A percentile compares a stretch with the other conserved stretches of the same genome.
Evolutionary conservation across 2,797 vertebrate genomes (phyloP).

Genomic region (Crocidura indochinensis): DNA sequence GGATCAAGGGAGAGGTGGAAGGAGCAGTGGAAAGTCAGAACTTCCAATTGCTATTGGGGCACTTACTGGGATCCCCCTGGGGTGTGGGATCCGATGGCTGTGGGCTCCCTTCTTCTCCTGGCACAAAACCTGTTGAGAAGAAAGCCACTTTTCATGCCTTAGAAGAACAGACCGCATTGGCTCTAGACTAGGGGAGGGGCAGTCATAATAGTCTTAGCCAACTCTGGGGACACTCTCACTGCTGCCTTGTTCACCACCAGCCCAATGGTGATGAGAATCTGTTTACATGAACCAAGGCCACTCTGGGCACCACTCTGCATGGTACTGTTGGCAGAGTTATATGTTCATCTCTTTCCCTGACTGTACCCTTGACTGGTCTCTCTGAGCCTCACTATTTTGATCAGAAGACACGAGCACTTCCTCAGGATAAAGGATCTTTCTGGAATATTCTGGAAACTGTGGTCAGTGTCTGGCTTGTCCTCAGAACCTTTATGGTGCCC

Average conservation of each 20-base stretch:
- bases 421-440: not conserved
- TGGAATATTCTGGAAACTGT: not conserved
- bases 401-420: not conserved
- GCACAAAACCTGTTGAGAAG: conserved; percentile 91
- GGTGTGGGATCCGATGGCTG: conserved; percentile 90
- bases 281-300: no score
- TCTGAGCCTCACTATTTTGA: conserved; percentile 8
- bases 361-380: not conserved
- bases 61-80: conserved; percentile 96
- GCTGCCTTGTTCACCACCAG: no score
- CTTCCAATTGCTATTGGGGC: conserved; percentile 31
- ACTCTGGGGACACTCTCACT: not conserved
- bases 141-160: conserved; percentile 81
- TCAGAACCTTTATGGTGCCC: not conserved
- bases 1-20: conserved; percentile 8
- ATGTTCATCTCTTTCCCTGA: not conserved
- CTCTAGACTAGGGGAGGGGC: conserved; percentile 43
- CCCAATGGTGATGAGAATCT: no score
- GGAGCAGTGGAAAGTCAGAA: not conserved
- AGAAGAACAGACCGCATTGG: conserved; percentile 69
- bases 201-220: conserved; percentile 55
- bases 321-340: not conserved
- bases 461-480: not conserved
- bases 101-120: conserved; percentile 91
- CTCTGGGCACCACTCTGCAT: not conserved